Conservation (phyloP, 2,797 vertebrate species). For the Geotrypetes seraphini region DNA sequence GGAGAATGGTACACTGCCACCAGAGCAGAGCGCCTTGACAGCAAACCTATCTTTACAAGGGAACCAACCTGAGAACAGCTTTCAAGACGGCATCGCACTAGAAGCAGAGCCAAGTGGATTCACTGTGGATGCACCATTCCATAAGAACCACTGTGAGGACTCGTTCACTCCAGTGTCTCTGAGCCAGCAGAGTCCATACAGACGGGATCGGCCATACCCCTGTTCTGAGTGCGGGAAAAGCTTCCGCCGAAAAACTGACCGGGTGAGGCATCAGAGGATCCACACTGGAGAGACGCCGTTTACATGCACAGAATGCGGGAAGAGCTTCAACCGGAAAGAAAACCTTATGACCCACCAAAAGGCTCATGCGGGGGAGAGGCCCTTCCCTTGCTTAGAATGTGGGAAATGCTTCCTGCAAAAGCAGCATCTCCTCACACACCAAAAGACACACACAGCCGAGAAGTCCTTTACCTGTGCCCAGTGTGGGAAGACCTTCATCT, state of each 20-base stretch:
- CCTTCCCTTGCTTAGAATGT: neutral
- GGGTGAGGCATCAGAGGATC: neutral
- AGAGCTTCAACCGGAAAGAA: neutral
- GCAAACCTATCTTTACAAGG: no score
- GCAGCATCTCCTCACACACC: slow-evolving; percentile 18
- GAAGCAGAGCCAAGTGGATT: no score
- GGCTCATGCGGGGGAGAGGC: neutral
- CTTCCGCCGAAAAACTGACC: neutral
- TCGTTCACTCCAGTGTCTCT: no score
- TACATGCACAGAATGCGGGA: neutral
- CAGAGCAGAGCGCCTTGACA: no score
- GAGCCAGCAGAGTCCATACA: no score
- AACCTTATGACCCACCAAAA: neutral
- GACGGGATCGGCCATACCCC: neutral
- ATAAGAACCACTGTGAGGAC: no score
- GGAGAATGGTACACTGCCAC: no score
- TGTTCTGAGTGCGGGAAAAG: neutral
- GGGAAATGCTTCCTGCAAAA: neutral
- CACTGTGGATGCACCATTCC: no score
- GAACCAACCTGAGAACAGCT: no score
- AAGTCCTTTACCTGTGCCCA: slow-evolving; percentile 19
- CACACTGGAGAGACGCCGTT: neutral
- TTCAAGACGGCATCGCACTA: no score
- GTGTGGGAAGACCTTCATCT: no score
- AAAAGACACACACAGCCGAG: slow-evolving; percentile 29